Evolutionary conservation across 2,888 invertebrate species (phyloP).

Genomic region (Bhutanitis thaidina): DNA sequence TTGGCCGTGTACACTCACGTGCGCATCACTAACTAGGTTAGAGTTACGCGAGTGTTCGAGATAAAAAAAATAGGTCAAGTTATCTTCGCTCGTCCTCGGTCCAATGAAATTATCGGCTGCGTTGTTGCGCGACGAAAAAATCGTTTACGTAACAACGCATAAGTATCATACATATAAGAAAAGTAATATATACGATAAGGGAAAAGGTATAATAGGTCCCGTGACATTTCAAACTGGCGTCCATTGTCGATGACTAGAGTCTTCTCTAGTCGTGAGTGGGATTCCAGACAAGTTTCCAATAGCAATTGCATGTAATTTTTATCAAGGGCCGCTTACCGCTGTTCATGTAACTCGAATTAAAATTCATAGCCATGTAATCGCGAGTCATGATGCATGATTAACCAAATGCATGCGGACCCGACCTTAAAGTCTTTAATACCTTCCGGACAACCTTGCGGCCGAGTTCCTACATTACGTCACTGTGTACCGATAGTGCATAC

Average conservation of each 20-base stretch:
- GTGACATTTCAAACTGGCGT: no score
- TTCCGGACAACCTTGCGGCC: slow-evolving; percentile 69
- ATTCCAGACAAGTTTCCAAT: no score
- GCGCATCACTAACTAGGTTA: slow-evolving; percentile 65
- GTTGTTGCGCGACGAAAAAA: slow-evolving; percentile 66
- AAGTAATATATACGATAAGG: no score
- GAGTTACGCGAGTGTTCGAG: slow-evolving; percentile 61
- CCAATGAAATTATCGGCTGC: slow-evolving; percentile 65
- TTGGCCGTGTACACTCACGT: slow-evolving; percentile 53
- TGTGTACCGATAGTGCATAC: slow-evolving; percentile 53
- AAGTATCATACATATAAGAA: not conserved
- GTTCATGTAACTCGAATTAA: slow-evolving; percentile 29
- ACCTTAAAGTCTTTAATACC: slow-evolving; percentile 54
- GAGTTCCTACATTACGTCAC: slow-evolving; percentile 75
- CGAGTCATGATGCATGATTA: slow-evolving; percentile 46
- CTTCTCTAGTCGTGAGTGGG: no score
- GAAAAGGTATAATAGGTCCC: no score
- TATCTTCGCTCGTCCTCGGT: slow-evolving; percentile 76
- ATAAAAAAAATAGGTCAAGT: slow-evolving; percentile 80
- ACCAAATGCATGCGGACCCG: slow-evolving; percentile 52
- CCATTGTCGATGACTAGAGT: no score
- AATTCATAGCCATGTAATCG: slow-evolving; percentile 27
- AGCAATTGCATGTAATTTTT: not conserved
- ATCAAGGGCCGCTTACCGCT: slow-evolving; percentile 17
- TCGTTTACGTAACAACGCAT: slow-evolving; percentile 51